Conservation (phyloP, 2,113 vertebrate species). For the Scytalopus superciliaris region DNA sequence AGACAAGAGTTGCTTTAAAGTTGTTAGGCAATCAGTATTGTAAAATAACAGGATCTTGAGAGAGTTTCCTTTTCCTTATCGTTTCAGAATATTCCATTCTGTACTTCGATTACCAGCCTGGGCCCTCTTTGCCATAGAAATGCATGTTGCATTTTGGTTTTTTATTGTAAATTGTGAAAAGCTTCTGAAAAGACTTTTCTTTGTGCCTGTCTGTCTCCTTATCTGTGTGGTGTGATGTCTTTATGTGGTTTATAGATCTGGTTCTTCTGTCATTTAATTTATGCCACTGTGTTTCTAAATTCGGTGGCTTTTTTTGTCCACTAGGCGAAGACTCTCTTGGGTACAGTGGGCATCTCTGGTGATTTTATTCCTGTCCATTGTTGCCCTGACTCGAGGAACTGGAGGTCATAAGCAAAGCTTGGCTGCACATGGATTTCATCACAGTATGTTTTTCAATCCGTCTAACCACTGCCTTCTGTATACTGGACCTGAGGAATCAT, state of each 20-base stretch:
- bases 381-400: slow-evolving; percentile 84
- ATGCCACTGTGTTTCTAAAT: not conserved
- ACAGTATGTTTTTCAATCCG: slow-evolving; percentile 75
- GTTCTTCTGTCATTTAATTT: not conserved
- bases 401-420: slow-evolving; percentile 76
- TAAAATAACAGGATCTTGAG: not conserved
- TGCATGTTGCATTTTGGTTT: accelerated
- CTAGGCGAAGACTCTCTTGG: slow-evolving; percentile 88
- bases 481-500: slow-evolving; percentile 66
- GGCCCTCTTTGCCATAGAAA: not conserved
- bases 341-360: slow-evolving; percentile 93
- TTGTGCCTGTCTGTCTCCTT: not conserved
- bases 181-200: not conserved
- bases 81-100: not conserved
- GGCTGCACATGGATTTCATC: slow-evolving; percentile 79
- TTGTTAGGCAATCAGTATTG: not conserved
- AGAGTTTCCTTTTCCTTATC: not conserved
- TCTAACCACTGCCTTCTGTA: slow-evolving; percentile 88
- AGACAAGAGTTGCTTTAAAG: not conserved
- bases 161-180: not conserved
- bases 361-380: slow-evolving; percentile 91
- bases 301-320: slow-evolving; percentile 42
- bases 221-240: not conserved
- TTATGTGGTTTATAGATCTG: not conserved
- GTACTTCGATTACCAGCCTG: not conserved